Evolutionary conservation across 2,113 vertebrate species (phyloP), one percentile per base, ranked within the genome.

Genomic region (Mugil cephalus): DNA sequence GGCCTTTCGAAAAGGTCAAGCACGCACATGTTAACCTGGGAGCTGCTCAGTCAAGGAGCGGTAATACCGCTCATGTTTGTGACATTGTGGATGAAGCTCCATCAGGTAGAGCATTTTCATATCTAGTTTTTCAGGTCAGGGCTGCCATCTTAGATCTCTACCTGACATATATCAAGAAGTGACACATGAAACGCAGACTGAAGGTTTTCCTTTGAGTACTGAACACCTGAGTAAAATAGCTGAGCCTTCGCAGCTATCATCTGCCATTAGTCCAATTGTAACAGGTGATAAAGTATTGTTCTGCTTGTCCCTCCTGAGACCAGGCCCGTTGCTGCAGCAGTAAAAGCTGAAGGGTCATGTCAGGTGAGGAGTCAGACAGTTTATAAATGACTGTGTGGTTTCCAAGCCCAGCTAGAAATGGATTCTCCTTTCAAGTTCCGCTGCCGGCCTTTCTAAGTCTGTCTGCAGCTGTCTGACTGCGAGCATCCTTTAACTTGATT

Each of bases 1-100:
- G 77, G 4, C 56, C 62, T 84, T 91, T 83, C 30, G 7, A 68
- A 79, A 82, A 87, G 81, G 80, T 88, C 76, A 75, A n/a, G n/a
- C n/a, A 38, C 34, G 61, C 39, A 60, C 30, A 59, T 73, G 53
- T 61, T 62, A 17, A 2, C 46, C 42, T 46, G 69, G 61, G 17
- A 69, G 51, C 48, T 70, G 55, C 56, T 82, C 68, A 39, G 54
- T 60, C 63, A 63, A 43, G 15, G 35, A 74, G 77, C 60, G 79
- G 66, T 70, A 67, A 61, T 79, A 40, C 30, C 1, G 0, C 38
- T 80, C 58, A 59, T 83, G 69, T 70, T 65, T 19, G 15, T 68
- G 81, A 61, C 71, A 42, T 81, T 77, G 82, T 69, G 35, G 36
- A 72, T 18, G 38, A 54, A 53, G 45, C 66, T 60, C 42, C 69